phyloP scores from a whole-genome alignment of 2,888 invertebrate genomes.

The Teleiodes luculella region DNA sequence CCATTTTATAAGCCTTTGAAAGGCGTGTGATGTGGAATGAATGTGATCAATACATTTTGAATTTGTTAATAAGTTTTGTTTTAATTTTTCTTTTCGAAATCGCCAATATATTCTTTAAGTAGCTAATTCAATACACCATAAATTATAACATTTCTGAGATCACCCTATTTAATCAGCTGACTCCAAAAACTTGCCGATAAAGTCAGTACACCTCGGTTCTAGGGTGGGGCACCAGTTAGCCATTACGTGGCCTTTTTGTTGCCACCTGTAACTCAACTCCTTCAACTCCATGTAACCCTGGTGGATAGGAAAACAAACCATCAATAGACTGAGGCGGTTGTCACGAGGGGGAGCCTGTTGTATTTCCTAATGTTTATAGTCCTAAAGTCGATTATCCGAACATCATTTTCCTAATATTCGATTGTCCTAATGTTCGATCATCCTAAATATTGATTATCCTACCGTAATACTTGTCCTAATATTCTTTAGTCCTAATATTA shows the following conservation, averaged over 20 bases:
- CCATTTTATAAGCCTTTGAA: conserved; percentile 41
- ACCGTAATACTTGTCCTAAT: no score
- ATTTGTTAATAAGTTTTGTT: conserved; percentile 43
- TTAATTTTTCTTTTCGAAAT: background rate
- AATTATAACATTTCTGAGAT: no score
- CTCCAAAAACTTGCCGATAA: conserved; percentile 90
- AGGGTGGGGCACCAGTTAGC: conserved; percentile 87
- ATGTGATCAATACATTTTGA: conserved; percentile 60
- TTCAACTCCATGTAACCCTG: conserved; percentile 96
- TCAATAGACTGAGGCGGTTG: no score
- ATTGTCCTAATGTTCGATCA: no score
- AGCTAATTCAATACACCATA: background rate
- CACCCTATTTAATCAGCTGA: background rate
- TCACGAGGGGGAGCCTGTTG: no score
- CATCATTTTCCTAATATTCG: no score
- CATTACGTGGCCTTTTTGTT: conserved; percentile 92
- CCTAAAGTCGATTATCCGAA: no score
- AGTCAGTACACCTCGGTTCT: conserved; percentile 89
- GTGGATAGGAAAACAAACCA: conserved; percentile 26
- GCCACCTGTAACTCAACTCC: conserved; percentile 91
- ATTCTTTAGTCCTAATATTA: no score
- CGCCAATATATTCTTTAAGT: no score
- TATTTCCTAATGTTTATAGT: no score
- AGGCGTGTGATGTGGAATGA: conserved; percentile 62
- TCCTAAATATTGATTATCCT: no score